These are phyloP conservation scores for Aphis gossypii DNA, from an alignment of 1,140 invertebrate genomes.

Conservation along the genomic window DNA sequence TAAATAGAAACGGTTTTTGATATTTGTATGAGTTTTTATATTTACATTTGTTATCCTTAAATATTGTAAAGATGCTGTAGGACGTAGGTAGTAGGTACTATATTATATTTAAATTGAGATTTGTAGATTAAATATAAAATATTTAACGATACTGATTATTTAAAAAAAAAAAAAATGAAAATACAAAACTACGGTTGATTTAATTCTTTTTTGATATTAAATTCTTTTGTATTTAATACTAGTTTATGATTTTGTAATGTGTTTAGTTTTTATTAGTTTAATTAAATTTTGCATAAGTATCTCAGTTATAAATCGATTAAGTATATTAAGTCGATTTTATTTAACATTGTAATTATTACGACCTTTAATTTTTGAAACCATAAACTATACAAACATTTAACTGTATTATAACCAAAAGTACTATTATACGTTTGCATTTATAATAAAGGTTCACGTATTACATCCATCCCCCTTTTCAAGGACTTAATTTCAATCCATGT, in stretches of 20 bases:
- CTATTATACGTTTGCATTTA: neutral
- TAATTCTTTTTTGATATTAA: neutral
- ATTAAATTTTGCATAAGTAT: neutral
- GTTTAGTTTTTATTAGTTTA: neutral
- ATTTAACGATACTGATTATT: neutral
- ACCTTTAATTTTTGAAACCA: conserved; percentile 8
- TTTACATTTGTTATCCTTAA: neutral
- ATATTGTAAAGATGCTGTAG: neutral
- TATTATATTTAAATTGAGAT: too few relatives aligned
- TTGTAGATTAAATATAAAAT: neutral
- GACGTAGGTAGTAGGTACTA: too few relatives aligned
- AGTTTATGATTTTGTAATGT: neutral
- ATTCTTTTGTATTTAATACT: neutral
- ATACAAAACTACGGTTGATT: neutral
- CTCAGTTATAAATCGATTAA: neutral
- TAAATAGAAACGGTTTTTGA: neutral
- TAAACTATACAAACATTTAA: neutral
- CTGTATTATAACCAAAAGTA: neutral
- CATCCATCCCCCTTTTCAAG: neutral
- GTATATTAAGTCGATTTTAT: neutral
- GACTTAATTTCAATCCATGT: neutral
- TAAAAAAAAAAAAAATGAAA: neutral
- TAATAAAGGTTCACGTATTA: neutral
- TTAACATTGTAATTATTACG: neutral
- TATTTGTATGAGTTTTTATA: neutral